These are phyloP conservation scores for Mythimna ferrago DNA, from an alignment of 2,888 invertebrate genomes.

Conservation along the genomic window DNA sequence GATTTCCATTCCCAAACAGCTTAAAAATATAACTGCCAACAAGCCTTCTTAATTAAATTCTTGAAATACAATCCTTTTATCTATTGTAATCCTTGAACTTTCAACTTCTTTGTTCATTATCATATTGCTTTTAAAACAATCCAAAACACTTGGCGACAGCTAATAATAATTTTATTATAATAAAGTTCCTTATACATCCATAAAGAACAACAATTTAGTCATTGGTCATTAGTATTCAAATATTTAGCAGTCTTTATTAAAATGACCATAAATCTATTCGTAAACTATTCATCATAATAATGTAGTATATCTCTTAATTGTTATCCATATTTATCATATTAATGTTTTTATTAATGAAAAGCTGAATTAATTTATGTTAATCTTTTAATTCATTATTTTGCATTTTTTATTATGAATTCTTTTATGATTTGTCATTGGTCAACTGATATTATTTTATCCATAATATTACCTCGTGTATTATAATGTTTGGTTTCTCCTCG, in stretches of 20 bases:
- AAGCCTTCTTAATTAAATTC: background rate
- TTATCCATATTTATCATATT: constrained; percentile 8
- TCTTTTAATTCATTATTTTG: background rate
- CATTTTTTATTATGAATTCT: constrained; percentile 2
- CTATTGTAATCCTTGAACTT: constrained; percentile 36
- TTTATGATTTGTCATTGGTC: constrained; percentile 27
- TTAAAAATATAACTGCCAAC: too few species aligned
- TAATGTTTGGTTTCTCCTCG: too few species aligned
- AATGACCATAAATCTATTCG: constrained; percentile 19
- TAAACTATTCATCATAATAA: constrained; percentile 13
- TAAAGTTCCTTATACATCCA: background rate
- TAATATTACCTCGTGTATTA: background rate
- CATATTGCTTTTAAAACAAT: constrained; percentile 8
- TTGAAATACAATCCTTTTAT: constrained; percentile 9
- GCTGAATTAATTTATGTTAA: background rate
- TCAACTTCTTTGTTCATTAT: constrained; percentile 24
- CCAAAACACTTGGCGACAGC: constrained; percentile 24
- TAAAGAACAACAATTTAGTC: background rate
- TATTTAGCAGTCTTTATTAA: constrained; percentile 9
- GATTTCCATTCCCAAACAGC: too few species aligned
- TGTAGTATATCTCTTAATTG: constrained; percentile 13
- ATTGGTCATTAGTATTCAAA: constrained; percentile 3
- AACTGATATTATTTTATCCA: background rate
- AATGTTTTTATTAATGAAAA: constrained; percentile 27
- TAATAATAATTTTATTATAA: constrained; percentile 5